Conservation (phyloP, 2,888 invertebrate species). For the Erebia ligea region DNA sequence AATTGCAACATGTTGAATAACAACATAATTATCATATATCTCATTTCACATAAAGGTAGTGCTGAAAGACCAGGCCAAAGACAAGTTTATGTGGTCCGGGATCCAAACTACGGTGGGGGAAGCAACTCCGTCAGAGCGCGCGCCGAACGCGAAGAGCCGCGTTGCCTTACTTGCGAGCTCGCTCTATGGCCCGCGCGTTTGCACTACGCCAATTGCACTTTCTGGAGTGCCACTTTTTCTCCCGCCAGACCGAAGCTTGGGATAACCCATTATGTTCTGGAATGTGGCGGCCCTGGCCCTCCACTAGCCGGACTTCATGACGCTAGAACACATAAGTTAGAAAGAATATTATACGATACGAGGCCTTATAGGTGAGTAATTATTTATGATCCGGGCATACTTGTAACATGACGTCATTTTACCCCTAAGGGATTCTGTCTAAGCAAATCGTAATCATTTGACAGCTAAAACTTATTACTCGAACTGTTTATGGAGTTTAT, state of each 20-base stretch:
- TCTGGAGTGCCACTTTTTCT: constrained; percentile 90
- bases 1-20: too few species aligned
- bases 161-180: constrained; percentile 94
- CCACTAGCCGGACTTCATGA: constrained; percentile 92
- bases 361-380: constrained; percentile 82
- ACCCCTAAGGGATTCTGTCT: too few species aligned
- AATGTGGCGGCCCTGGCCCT: constrained; percentile 96
- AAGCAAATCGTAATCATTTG: too few species aligned
- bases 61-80: constrained; percentile 93
- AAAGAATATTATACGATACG: constrained; percentile 90
- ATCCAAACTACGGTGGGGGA: constrained; percentile 86
- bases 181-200: constrained; percentile 90
- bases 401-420: not conserved
- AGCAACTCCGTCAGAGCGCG: constrained; percentile 76
- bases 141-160: constrained; percentile 86
- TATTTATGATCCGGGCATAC: not conserved
- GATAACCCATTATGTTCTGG: constrained; percentile 88
- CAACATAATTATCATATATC: not conserved
- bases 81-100: constrained; percentile 93
- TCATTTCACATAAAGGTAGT: constrained; percentile 82
- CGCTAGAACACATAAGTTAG: constrained; percentile 88
- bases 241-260: constrained; percentile 74
- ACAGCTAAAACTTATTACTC: too few species aligned
- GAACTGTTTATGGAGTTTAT: too few species aligned
- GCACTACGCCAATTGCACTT: constrained; percentile 93